phyloP scores from a whole-genome alignment of 2,888 invertebrate species.

The Athalia cordata region DNA sequence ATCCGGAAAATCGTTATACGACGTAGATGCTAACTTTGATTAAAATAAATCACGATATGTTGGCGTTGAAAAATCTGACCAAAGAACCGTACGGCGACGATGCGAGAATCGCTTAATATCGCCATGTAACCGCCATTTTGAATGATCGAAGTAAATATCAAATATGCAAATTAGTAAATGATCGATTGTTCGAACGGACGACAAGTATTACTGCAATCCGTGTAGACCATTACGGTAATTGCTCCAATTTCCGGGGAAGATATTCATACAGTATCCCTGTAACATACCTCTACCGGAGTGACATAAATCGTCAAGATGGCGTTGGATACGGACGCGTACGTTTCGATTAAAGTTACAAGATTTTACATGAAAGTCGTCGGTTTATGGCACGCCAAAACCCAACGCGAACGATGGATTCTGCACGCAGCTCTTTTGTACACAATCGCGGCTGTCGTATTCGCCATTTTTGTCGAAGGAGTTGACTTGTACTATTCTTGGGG shows the following conservation, averaged over 20 bases:
- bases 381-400: constrained; percentile 53
- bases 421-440: constrained; percentile 52
- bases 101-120: neutral
- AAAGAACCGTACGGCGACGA: neutral
- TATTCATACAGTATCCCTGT: neutral
- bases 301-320: constrained; percentile 32
- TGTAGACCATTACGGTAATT: constrained; percentile 22
- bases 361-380: constrained; percentile 57
- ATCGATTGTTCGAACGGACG: constrained; percentile 10
- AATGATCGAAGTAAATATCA: constrained; percentile 16
- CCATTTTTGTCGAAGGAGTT: constrained; percentile 46
- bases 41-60: neutral
- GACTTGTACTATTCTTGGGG: constrained; percentile 55
- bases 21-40: too few species aligned
- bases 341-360: constrained; percentile 52
- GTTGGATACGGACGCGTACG: constrained; percentile 48
- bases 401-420: constrained; percentile 48
- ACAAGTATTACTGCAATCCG: constrained; percentile 30
- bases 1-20: too few species aligned
- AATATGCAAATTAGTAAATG: constrained; percentile 25
- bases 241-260: constrained; percentile 24
- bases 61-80: neutral
- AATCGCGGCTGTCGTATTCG: constrained; percentile 44
- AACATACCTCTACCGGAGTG: neutral
- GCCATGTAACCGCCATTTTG: constrained; percentile 21